Conservation (phyloP, 2,888 invertebrate species). For the Sesamia inferens region DNA sequence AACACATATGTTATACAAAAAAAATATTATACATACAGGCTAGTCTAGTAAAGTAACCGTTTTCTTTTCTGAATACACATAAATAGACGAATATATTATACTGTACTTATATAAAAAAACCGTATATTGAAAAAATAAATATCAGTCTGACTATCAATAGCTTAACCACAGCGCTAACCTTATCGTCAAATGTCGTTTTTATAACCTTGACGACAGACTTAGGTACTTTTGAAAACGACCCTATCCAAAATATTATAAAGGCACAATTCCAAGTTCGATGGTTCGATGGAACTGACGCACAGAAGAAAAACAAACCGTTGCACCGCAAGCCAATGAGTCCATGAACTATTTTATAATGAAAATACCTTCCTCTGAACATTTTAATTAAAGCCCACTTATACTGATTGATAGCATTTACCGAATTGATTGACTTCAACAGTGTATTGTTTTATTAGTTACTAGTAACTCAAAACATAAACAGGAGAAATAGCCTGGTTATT, state of each 20-base stretch:
- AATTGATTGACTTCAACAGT: slow-evolving; percentile 25
- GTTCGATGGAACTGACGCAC: neutral
- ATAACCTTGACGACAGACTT: too few species aligned
- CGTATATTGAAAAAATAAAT: too few species aligned
- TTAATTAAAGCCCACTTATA: slow-evolving; percentile 47
- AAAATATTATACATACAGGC: too few species aligned
- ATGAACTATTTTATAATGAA: slow-evolving; percentile 34
- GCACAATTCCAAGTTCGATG: neutral
- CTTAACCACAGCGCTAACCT: too few species aligned
- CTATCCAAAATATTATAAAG: neutral
- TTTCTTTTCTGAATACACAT: too few species aligned
- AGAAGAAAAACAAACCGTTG: slow-evolving; percentile 22
- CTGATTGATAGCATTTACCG: slow-evolving; percentile 34
- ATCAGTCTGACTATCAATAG: too few species aligned
- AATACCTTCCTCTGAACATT: slow-evolving; percentile 33
- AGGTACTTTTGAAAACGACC: too few species aligned
- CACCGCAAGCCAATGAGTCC: slow-evolving; percentile 26
- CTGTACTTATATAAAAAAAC: too few species aligned
- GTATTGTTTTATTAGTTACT: slow-evolving; percentile 13
- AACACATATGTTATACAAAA: too few species aligned
- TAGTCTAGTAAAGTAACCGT: too few species aligned
- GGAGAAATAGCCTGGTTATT: neutral
- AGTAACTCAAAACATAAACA: neutral
- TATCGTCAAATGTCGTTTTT: too few species aligned
- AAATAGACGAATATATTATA: too few species aligned